Percentiles rank a stretch among this genome's conserved stretches.
Conservation (phyloP, 2,888 invertebrate genomes). For the Cabera pusaria region DNA sequence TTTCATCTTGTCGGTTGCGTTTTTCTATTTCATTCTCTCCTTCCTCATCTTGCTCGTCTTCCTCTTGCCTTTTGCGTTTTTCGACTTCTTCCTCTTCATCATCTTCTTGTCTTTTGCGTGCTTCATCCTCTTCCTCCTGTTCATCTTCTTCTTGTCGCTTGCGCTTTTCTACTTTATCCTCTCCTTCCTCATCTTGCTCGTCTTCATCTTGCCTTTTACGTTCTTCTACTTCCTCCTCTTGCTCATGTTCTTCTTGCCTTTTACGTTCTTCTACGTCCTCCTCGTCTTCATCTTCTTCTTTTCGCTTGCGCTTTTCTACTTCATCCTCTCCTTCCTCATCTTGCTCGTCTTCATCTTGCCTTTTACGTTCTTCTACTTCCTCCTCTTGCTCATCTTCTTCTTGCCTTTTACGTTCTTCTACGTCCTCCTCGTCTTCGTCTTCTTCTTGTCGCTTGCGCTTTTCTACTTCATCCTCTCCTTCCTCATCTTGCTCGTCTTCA, state of each 20-base stretch:
- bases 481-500: constrained; percentile 15
- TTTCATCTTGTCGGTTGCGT: constrained; percentile 15
- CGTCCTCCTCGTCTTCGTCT: constrained; percentile 5
- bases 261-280: constrained; percentile 5
- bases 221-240: constrained; percentile 10
- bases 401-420: constrained; percentile 11
- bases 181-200: constrained; percentile 6
- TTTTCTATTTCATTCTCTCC: constrained; percentile 1
- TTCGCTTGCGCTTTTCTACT: constrained; percentile 8
- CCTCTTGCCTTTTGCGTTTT: constrained; percentile 7
- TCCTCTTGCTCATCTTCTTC: constrained; percentile 22
- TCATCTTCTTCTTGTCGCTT: constrained; percentile 2
- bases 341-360: constrained; percentile 15
- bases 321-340: constrained; percentile 14
- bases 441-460: constrained; percentile 15
- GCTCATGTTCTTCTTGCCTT: constrained; percentile 7
- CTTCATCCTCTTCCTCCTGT: constrained; percentile 9
- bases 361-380: constrained; percentile 11
- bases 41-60: constrained; percentile 5
- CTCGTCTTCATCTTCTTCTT: constrained; percentile 5
- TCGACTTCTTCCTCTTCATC: constrained; percentile 17
- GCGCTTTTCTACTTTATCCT: constrained; percentile 10
- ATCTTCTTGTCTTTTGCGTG: constrained; percentile 10
- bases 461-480: constrained; percentile 15
- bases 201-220: constrained; percentile 9